A percentile compares a stretch with the other conserved stretches of the same genome.
phyloP scores from a whole-genome alignment of 2,113 vertebrate genomes.

The Nanger granti region DNA sequence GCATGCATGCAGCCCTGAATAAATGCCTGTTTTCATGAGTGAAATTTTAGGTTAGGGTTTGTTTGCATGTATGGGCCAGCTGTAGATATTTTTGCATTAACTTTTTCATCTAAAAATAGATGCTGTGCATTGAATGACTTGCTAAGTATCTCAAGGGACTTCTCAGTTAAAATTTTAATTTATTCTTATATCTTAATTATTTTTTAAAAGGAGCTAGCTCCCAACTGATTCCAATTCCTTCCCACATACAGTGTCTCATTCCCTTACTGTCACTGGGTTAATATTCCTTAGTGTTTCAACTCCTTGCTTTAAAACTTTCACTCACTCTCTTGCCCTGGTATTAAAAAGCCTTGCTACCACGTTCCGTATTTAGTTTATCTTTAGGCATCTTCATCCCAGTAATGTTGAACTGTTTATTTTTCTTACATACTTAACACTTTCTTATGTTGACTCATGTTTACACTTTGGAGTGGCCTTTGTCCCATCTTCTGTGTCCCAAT shows the following conservation, averaged over 20 bases:
- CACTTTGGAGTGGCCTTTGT: not conserved
- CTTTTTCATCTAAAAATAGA: not conserved
- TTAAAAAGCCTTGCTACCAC: not conserved
- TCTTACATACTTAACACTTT: not conserved
- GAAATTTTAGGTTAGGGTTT: not conserved
- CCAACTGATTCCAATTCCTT: not conserved
- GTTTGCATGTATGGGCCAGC: not conserved
- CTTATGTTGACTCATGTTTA: not conserved
- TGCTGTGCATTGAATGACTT: not conserved
- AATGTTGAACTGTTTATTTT: not conserved
- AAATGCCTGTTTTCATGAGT: not conserved
- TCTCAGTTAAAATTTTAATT: not conserved
- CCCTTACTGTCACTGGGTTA: not conserved
- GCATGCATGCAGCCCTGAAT: not conserved
- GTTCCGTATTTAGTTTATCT: not conserved
- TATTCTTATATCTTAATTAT: not conserved
- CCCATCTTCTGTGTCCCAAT: not conserved
- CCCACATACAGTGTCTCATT: accelerated
- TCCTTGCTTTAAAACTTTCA: not conserved
- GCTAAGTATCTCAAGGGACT: not conserved
- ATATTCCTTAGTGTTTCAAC: not conserved
- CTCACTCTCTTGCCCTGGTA: not conserved
- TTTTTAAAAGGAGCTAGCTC: not conserved
- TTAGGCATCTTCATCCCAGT: not conserved
- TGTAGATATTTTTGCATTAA: not conserved